phyloP scores from a whole-genome alignment of 2,888 invertebrate genomes.

The Proisotoma minuta region DNA sequence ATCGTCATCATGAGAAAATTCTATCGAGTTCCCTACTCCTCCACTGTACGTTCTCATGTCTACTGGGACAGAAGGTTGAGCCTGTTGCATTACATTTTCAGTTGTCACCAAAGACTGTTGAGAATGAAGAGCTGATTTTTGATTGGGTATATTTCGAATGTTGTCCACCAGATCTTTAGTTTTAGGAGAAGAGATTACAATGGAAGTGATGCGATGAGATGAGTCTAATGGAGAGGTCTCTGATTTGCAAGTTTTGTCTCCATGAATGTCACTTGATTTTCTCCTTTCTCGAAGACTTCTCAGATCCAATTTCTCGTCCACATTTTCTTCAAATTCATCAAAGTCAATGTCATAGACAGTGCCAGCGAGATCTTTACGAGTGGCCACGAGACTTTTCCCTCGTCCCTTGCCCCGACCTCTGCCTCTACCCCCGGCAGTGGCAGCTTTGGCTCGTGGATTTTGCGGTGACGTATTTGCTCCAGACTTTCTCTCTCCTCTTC shows the following conservation, averaged over 20 bases:
- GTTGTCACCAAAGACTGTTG: neutral
- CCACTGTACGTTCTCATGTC: conserved; percentile 75
- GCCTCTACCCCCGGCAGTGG: conserved; percentile 46
- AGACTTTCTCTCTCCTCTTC: conserved; percentile 27
- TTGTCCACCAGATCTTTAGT: neutral
- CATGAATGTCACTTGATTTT: conserved; percentile 44
- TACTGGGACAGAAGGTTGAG: conserved; percentile 74
- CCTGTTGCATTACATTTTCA: conserved; percentile 31
- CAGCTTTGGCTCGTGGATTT: conserved; percentile 23
- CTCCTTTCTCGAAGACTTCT: conserved; percentile 42
- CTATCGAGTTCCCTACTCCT: neutral
- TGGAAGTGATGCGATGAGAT: neutral
- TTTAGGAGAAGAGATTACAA: conserved; percentile 3
- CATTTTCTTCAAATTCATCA: conserved; percentile 63
- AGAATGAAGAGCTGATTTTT: neutral
- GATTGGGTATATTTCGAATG: neutral
- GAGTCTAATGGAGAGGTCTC: neutral
- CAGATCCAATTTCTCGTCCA: conserved; percentile 57
- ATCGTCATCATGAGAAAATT: conserved; percentile 11
- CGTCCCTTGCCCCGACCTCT: conserved; percentile 56
- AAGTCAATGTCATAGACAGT: conserved; percentile 83
- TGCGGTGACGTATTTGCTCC: conserved; percentile 25
- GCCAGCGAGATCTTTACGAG: conserved; percentile 51
- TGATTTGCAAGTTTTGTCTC: conserved; percentile 8
- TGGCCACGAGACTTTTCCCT: conserved; percentile 48